Percentiles rank a stretch among this genome's conserved stretches.
These are phyloP conservation scores for Scaptomyza polygonia DNA, from an alignment of 2,888 invertebrate genomes.

Conservation along the genomic window DNA sequence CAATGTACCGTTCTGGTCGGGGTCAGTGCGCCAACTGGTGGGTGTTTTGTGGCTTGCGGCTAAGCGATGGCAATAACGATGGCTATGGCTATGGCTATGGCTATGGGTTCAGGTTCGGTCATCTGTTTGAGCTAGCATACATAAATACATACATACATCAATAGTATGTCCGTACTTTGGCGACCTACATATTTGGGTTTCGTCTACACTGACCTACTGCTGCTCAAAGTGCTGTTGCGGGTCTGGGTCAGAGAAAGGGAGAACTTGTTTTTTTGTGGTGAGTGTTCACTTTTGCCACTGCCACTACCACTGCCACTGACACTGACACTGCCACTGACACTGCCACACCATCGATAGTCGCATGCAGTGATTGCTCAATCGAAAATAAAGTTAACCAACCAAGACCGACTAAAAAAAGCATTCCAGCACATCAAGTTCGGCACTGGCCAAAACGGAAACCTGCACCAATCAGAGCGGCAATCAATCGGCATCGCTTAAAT, in stretches of 20 bases:
- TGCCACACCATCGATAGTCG: conserved; percentile 23
- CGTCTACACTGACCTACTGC: conserved; percentile 62
- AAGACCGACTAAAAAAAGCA: conserved; percentile 25
- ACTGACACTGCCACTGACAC: conserved; percentile 38
- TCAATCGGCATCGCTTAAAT: conserved; percentile 33
- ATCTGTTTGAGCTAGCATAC: conserved; percentile 27
- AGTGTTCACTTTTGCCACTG: conserved; percentile 63
- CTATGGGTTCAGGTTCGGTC: conserved; percentile 18
- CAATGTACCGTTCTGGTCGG: conserved; percentile 39
- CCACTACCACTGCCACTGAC: conserved; percentile 27
- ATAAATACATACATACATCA: neutral
- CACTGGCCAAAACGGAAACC: conserved; percentile 14
- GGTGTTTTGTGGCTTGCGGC: conserved; percentile 28
- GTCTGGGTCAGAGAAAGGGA: conserved; percentile 74
- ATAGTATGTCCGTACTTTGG: conserved; percentile 21
- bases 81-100: neutral
- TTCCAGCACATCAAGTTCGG: conserved; percentile 14
- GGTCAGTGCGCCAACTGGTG: conserved; percentile 49
- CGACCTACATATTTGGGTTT: conserved; percentile 49
- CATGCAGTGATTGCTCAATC: conserved; percentile 54
- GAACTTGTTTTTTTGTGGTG: conserved; percentile 53
- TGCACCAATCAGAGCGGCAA: conserved; percentile 32
- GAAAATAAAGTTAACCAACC: conserved; percentile 17
- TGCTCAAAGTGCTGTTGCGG: conserved; percentile 39
- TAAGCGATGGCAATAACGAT: neutral